Evolutionary conservation across 2,888 invertebrate species (phyloP).

Genomic region (Leptopterna dolabrata): DNA sequence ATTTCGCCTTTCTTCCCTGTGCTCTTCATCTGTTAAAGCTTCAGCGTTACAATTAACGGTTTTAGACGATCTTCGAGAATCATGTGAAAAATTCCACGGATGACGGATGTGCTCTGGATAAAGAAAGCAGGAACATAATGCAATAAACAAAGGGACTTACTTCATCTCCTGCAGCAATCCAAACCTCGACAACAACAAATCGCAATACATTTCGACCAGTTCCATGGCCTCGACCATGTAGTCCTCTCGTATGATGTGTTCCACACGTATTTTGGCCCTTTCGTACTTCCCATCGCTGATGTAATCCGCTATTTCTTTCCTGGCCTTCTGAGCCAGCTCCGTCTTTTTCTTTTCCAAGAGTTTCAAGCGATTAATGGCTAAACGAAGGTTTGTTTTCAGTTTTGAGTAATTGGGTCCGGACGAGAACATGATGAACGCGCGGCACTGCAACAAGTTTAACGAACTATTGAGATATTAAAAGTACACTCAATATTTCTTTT

Average conservation of each 20-base stretch:
- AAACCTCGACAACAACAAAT: constrained; percentile 93
- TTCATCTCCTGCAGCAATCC: constrained; percentile 97
- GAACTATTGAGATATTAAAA: no score
- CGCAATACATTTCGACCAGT: constrained; percentile 99
- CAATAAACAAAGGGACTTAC: constrained; percentile 68
- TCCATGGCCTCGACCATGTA: constrained; percentile 99
- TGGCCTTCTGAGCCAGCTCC: constrained; percentile 93
- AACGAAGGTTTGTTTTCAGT: constrained; percentile 93
- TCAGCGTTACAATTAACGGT: no score
- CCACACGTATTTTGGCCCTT: constrained; percentile 95
- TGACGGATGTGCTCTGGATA: no score
- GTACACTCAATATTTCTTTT: background rate
- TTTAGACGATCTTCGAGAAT: no score
- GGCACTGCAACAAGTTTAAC: background rate
- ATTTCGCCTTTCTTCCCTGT: no score
- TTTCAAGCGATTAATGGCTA: constrained; percentile 93
- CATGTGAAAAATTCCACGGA: no score
- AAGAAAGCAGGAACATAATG: no score
- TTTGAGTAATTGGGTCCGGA: constrained; percentile 94
- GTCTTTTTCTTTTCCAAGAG: constrained; percentile 97
- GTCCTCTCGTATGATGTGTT: constrained; percentile 98
- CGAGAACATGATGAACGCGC: constrained; percentile 78
- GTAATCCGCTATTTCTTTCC: constrained; percentile 98
- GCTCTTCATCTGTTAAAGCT: no score
- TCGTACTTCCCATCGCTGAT: constrained; percentile 86